phyloP scores from a whole-genome alignment of 2,113 vertebrate genomes.

The Apodemus sylvaticus region DNA sequence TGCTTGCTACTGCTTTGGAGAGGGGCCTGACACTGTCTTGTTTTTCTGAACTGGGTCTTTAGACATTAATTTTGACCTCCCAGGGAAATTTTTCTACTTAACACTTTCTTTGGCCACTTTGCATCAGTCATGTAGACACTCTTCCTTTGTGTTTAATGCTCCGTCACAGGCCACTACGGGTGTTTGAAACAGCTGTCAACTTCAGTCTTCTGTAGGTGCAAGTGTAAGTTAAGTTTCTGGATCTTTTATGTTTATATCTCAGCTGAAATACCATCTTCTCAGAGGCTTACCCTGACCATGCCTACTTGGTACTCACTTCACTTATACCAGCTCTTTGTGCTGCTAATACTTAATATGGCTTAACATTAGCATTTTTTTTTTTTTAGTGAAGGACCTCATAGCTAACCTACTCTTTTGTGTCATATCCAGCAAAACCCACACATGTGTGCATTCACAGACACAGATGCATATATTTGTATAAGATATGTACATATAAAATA shows the following conservation, averaged over 20 bases:
- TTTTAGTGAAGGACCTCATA: background rate
- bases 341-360: background rate
- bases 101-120: fast-evolving
- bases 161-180: fast-evolving
- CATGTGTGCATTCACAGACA: too few species aligned
- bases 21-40: background rate
- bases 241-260: background rate
- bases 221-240: background rate
- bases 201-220: background rate
- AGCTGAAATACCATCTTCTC: background rate
- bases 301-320: background rate
- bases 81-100: background rate
- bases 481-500: background rate
- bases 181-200: background rate
- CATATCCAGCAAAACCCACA: background rate
- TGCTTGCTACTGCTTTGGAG: background rate
- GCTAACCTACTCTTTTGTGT: background rate
- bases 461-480: background rate
- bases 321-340: background rate
- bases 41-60: background rate
- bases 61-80: background rate
- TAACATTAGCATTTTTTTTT: background rate
- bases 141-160: background rate
- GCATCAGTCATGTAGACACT: background rate
- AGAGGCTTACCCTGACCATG: background rate